These are phyloP conservation scores for Hippopotamus amphibius DNA, from an alignment of 2,113 vertebrate species.

Conservation along the genomic window DNA sequence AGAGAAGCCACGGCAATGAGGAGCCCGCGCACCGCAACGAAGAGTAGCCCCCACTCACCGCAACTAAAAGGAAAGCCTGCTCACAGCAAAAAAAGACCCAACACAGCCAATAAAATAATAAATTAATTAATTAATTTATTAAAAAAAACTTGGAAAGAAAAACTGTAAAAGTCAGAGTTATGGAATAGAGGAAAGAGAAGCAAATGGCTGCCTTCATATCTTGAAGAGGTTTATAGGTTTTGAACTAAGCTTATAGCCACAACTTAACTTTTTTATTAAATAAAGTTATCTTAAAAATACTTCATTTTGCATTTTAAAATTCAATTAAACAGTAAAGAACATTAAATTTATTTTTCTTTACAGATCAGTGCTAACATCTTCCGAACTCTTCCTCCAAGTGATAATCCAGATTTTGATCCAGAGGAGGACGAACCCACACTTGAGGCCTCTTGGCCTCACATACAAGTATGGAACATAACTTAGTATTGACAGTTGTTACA, in stretches of 20 bases:
- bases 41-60: too few species aligned
- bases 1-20: too few species aligned
- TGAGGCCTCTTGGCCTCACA: slow-evolving; percentile 98
- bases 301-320: slow-evolving; percentile 44
- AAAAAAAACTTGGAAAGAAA: slow-evolving; percentile 3
- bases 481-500: neutral
- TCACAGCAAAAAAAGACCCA: too few species aligned
- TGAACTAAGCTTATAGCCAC: neutral
- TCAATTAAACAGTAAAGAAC: neutral
- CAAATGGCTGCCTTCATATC: neutral
- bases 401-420: slow-evolving; percentile 99
- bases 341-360: slow-evolving; percentile 71
- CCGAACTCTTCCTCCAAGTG: slow-evolving; percentile 97
- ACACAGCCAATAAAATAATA: too few species aligned
- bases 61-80: too few species aligned
- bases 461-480: slow-evolving; percentile 90
- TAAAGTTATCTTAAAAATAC: slow-evolving; percentile 38
- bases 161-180: slow-evolving; percentile 37
- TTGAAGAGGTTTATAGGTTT: slow-evolving; percentile 43
- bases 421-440: slow-evolving; percentile 99
- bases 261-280: slow-evolving; percentile 26
- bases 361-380: slow-evolving; percentile 98
- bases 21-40: too few species aligned
- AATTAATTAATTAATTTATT: too few species aligned
- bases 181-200: neutral